Base-by-base conservation (phyloP, 2,113 vertebrate genomes). In the Tupaia tana region DNA sequence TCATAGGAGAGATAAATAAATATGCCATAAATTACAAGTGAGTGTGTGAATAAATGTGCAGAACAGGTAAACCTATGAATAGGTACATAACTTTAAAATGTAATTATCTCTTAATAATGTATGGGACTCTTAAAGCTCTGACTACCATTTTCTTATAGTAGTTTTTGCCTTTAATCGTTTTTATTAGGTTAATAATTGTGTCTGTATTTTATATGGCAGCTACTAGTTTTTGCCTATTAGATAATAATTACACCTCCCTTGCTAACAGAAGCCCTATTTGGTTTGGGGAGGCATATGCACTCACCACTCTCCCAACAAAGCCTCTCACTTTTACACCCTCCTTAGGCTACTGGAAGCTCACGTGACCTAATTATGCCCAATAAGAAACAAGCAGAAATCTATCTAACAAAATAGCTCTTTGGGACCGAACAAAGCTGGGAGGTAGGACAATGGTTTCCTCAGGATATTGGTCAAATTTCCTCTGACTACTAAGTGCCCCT, bases 261-360 rank as follows among this genome's bases (percentile, higher is more conserved):
- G 54, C 31, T 79, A 84, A 86, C 4, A 63, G 63, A 71, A 69
- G 11, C 16, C 7, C n/a, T 94, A 9, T 63, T 79, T 64, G 52
- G 19, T 31, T 52, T 27, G 22, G n/a, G 29, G 27, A 66, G 67
- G 22, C 18, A 61, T 24, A 22, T 13, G 6, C 3, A 9, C 6
- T 0, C 2, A 3, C 6, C 9, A 43, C n/a, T 8, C 5, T 13
- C 43, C 14, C 15, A 9, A 4, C 82, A 58, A 75, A 52, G 0
- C n/a, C 25, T 88, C 18, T 88, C 18, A 52, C 27, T 79, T 73
- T 82, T 78, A n/a, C 58, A 79, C 6, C 6, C 19, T 84, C 64
- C 16, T 14, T n/a, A 8, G 31, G 63, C 31, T 25, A 18, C 29
- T 64, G 14, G 22, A 58, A 16, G 14, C 4, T 54, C 52, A 73